Base-by-base conservation (phyloP, 35 echinoderm and acorn worm genomes). In the Ophiothrix spiculata region DNA sequence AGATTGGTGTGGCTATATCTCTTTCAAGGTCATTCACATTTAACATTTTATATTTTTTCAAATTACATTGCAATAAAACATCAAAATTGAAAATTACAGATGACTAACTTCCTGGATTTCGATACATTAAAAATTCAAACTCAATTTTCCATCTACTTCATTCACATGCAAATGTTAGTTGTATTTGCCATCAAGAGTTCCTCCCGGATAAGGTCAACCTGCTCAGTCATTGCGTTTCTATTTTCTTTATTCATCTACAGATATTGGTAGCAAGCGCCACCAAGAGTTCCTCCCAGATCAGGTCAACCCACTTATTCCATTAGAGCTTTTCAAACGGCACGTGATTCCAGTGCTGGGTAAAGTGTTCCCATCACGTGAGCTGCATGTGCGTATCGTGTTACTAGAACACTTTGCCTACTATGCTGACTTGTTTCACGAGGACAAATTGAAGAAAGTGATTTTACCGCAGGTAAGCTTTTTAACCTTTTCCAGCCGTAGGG, bases 321-420 rank as follows among this genome's bases (percentile, higher is more conserved):
- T 87, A 54, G 89, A 94, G 8, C 76, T 92, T 31, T 99, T 89
- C 46, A 94, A 99, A 78, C 86, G 91, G 76, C 78, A 87, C 75
- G 80, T 94, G 37, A 88, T 99, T 29, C 96, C 96, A 0, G 79
- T 94, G 49, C 31, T 99, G 56, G 42, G 40, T 29, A 41, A 87
- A 64, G 64, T 94, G 46, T 98, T 99, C 60, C 86, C 86, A 16
- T 91, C 92, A 0, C 80, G 92, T 73, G 96, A 99, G 80, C 91
- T 93, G 38, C 96, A 99, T 42, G 89, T 99, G 0, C 92, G 96
- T 25, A 84, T 75, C 32, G 77, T 88, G 75, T 76, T 99, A 12
- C 96, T 99, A 10, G 63, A 91, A 33, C 88, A 94, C 42, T 94
- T 99, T 63, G 64, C 92, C 23, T 76, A 31, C 39, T 99, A 94